Conservation (phyloP, 1,140 invertebrate genomes). For the Plectus sambesii region DNA sequence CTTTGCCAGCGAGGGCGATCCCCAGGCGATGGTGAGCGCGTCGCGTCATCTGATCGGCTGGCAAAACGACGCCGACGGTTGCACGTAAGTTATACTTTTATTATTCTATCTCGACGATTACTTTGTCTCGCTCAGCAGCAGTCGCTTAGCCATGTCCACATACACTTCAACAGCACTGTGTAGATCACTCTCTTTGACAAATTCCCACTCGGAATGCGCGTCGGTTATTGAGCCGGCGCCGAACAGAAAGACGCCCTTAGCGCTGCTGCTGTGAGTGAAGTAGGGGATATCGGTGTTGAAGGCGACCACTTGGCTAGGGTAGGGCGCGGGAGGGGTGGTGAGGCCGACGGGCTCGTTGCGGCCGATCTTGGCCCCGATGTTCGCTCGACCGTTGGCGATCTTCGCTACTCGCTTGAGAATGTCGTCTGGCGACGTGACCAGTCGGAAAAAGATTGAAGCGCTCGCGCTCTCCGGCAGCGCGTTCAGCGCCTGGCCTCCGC, state of each 20-base stretch:
- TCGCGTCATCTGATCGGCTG: no score
- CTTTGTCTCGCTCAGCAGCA: no score
- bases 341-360: constrained; percentile 29
- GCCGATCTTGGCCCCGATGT: constrained; percentile 19
- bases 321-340: constrained; percentile 25
- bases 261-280: constrained; percentile 17
- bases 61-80: no score
- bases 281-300: constrained; percentile 38
- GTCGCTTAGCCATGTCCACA: constrained; percentile 23
- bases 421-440: constrained; percentile 22
- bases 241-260: constrained; percentile 31
- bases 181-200: constrained; percentile 27
- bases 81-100: no score
- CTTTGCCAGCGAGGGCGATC: no score
- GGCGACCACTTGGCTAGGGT: constrained; percentile 20
- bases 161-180: constrained; percentile 24
- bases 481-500: constrained; percentile 33
- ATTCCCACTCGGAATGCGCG: constrained; percentile 31
- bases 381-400: constrained; percentile 15
- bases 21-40: no score
- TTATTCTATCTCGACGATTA: no score
- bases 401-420: constrained; percentile 12
- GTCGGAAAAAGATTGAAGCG: constrained; percentile 29
- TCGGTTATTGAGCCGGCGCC: constrained; percentile 36
- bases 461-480: constrained; percentile 27